Evolutionary conservation across 2,888 invertebrate species (phyloP).

Genomic region (Papilio protenor): DNA sequence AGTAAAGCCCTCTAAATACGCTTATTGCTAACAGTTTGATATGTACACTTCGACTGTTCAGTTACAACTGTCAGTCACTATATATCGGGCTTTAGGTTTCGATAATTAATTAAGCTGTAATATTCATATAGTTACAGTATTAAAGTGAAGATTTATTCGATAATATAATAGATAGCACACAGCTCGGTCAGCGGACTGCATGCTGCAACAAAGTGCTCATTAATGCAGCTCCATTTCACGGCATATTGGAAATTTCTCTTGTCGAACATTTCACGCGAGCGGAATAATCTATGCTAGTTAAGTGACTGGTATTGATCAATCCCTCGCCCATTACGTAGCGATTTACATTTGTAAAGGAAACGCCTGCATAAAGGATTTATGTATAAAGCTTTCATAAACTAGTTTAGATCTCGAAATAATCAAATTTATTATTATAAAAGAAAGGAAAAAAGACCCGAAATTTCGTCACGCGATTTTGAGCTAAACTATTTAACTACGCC

Average conservation of each 20-base stretch:
- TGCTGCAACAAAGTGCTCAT: constrained; percentile 31
- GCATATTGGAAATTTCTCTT: constrained; percentile 30
- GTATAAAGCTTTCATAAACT: background rate
- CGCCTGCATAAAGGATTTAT: background rate
- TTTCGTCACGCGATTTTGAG: too few species aligned
- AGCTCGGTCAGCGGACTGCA: constrained; percentile 1
- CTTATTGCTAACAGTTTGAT: too few species aligned
- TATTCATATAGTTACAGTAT: background rate
- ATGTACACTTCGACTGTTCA: too few species aligned
- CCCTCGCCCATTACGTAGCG: background rate
- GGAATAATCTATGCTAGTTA: constrained; percentile 27
- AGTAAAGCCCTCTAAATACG: too few species aligned
- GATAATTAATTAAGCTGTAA: background rate
- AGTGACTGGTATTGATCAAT: constrained; percentile 28
- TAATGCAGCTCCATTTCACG: constrained; percentile 27
- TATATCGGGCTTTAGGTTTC: background rate
- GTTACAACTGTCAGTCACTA: background rate
- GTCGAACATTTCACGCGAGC: constrained; percentile 24
- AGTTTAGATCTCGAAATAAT: background rate
- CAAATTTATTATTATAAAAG: too few species aligned
- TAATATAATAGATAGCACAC: background rate
- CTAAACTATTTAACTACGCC: too few species aligned
- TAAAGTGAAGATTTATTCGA: background rate
- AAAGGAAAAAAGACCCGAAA: too few species aligned
- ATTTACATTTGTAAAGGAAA: constrained; percentile 23